Evolutionary conservation across 2,888 invertebrate species (phyloP).

Genomic region (Alloplasta piceator): DNA sequence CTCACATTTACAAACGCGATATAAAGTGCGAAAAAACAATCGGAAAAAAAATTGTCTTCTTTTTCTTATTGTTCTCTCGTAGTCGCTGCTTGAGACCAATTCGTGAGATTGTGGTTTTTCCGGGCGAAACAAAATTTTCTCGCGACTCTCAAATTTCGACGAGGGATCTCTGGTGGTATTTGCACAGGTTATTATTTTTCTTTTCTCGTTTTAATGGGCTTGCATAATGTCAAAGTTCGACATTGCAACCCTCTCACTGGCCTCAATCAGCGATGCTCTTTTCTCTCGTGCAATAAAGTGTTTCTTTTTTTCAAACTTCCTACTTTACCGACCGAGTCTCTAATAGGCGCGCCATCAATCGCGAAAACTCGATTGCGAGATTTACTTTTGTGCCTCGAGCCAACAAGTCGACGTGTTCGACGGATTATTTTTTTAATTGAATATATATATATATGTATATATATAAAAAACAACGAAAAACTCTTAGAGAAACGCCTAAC

Average conservation of each 20-base stretch:
- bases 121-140: background rate
- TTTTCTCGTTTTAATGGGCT: too few species aligned
- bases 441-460: background rate
- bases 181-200: background rate
- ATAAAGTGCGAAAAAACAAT: conserved; percentile 33
- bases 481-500: conserved; percentile 60
- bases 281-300: too few species aligned
- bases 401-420: conserved; percentile 56
- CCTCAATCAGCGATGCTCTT: conserved; percentile 28
- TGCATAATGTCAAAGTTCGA: too few species aligned
- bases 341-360: too few species aligned
- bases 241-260: too few species aligned
- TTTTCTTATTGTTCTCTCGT: conserved; percentile 8
- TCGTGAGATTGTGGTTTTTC: conserved; percentile 1
- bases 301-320: background rate
- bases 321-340: too few species aligned
- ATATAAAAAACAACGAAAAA: conserved; percentile 25
- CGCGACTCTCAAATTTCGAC: conserved; percentile 32
- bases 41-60: conserved; percentile 20
- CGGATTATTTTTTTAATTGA: conserved; percentile 9
- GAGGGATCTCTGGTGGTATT: conserved; percentile 41
- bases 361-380: background rate
- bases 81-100: conserved; percentile 48
- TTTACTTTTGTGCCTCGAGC: conserved; percentile 53
- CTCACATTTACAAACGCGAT: background rate